Base-by-base conservation (phyloP, 2,888 invertebrate genomes). In the Drosophila tripunctata region DNA sequence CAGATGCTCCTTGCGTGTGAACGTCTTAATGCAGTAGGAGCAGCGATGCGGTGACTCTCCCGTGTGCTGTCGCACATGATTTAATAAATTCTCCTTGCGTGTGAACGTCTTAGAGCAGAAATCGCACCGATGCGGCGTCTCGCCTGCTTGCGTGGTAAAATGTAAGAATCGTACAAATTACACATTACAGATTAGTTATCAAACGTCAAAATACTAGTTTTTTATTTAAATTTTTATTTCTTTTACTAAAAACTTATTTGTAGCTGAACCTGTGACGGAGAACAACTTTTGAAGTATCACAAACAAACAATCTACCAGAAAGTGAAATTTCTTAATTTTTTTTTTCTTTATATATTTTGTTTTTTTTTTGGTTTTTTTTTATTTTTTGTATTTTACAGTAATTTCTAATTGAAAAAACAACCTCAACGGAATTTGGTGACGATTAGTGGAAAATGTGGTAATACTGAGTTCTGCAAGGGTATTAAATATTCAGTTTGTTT, bases 61-160 rank as follows among this genome's bases (percentile, higher is more conserved):
- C 2, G 96, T 94, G 88, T 96, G 94, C 68, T 96, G 93, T 88
- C 96, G 93, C 78, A 96, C 95, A 92, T 96, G 96, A 91, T 96
- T 96, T 82, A 96, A 94, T 85, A 96, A 93, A 91, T 96, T 96
- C 90, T 96, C 96, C 90, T 96, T 95, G 75, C 96, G 93, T 64
- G 96, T 96, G 92, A 96, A 96, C 67, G 96, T 95, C 92, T 96
- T 96, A 81, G 95, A 94, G 92, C 96, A 96, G 92, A 94, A 96
- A 91, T 95, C 95, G 92, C 96, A 96, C 81, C 96, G 94, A 91
- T 96, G 96, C 65, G 96, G 96, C 62, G 96, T 96, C 92, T 96
- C 96, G 84, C 93, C 96, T 87, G 65, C 55, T 69, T 74, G 67
- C 71, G 61, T 72, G 67, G 62, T 55, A 70, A 71, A 63, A 48